Base-by-base conservation (phyloP, 2,797 vertebrate genomes). In the Anas capensis region DNA sequence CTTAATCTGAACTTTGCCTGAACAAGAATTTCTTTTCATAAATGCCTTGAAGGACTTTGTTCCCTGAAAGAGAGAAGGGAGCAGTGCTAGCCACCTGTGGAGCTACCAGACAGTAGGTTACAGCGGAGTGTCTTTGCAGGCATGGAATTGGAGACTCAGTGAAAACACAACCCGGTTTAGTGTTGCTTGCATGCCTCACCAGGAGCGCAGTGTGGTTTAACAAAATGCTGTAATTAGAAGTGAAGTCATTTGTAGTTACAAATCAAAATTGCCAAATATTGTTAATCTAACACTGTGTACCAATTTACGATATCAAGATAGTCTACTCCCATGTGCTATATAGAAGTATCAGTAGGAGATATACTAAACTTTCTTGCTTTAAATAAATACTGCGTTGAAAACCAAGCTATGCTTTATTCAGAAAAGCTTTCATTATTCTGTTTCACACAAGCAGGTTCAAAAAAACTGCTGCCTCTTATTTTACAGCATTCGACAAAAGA, bases 401-500 rank as follows among this genome's bases (percentile, higher is more conserved):
- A 93, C 4, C 40, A 49, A 38, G 33, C 40, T 71, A 54, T 46
- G 29, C n/a, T 6, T 64, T 60, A 12, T n/a, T 73, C 33, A 27
- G 17, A 40, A 26, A 31, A 61, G 12, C 11, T 44, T 36, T 36
- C 6, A 4, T 46, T 40, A 31, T 64, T 66, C 48, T 33, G 36
- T n/a, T 73, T 46, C 49, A 9, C 11, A 31, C 16, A 31, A 80
- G 21, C 11, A 8, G 11, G 13, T 15, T 65, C 19, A 10, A 29
- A 58, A 75, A 90, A 5, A 2, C 0, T 11, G 60, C 3, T 69
- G 16, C 54, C 7, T 81, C 14, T 92, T 92, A 2, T 86, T 77
- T 97, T 92, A 6, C 93, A 98, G 98, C 95, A 97, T 98, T 92
- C 99, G 98, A 94, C 98, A 99, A 54, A 99, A 98, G 96, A 99